Percentiles rank a stretch among this genome's conserved stretches.
Conservation (phyloP, 2,888 invertebrate species). For the Julus scandinavius region DNA sequence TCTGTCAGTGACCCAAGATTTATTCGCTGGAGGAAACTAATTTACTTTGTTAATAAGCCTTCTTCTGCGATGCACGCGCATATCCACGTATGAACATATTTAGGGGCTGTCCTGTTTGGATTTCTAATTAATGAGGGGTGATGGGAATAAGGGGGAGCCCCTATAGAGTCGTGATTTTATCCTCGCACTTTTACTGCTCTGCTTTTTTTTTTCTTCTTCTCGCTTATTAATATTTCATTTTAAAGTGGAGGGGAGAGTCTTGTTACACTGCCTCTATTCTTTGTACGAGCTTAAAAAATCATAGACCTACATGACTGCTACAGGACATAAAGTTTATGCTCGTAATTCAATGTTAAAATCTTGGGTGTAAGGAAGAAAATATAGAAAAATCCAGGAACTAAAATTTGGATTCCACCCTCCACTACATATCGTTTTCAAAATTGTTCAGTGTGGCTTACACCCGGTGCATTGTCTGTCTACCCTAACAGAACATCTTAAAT, state of each 20-base stretch:
- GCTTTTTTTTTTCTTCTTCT: not conserved
- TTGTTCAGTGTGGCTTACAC: not conserved
- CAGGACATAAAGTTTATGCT: not conserved
- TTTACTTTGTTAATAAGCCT: slow-evolving; percentile 18
- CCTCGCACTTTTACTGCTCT: not conserved
- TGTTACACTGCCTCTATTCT: not conserved
- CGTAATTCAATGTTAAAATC: not conserved
- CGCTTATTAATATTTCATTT: slow-evolving; percentile 18
- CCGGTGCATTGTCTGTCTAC: not conserved
- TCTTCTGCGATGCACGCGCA: not conserved
- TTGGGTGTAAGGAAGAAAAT: not conserved
- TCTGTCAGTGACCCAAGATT: slow-evolving; percentile 18
- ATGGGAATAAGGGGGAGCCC: slow-evolving; percentile 18
- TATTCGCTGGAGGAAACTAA: slow-evolving; percentile 18
- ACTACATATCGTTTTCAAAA: not conserved
- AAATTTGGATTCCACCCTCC: not conserved
- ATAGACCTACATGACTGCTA: not conserved
- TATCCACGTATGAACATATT: slow-evolving; percentile 18
- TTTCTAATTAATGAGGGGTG: slow-evolving; percentile 18
- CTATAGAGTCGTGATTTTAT: slow-evolving; percentile 18
- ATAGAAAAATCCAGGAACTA: not conserved
- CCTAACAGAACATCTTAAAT: not conserved
- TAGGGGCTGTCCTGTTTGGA: slow-evolving; percentile 11
- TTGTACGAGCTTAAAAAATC: not conserved
- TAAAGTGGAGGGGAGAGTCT: slow-evolving; percentile 11